phyloP scores from a whole-genome alignment of 1,140 invertebrate species.

The Monochamus saltuarius region DNA sequence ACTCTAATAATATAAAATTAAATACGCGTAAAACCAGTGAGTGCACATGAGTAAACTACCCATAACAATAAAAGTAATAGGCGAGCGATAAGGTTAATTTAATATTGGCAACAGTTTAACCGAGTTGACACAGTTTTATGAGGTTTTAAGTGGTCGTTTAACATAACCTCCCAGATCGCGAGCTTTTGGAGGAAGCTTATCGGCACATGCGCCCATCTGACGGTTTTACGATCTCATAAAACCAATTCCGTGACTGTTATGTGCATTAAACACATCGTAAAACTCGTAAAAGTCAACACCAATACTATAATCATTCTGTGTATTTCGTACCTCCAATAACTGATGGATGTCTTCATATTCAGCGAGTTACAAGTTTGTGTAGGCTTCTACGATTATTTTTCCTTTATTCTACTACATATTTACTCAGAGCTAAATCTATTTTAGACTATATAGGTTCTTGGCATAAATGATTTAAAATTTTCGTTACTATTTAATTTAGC shows the following conservation, averaged over 20 bases:
- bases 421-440: too few species aligned
- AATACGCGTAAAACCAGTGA: constrained; percentile 23
- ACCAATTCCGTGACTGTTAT: constrained; percentile 42
- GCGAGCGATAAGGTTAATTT: constrained; percentile 27
- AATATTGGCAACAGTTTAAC: constrained; percentile 27
- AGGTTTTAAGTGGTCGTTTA: constrained; percentile 29
- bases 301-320: constrained; percentile 42
- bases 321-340: constrained; percentile 25
- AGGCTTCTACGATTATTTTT: too few species aligned
- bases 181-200: constrained; percentile 25
- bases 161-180: constrained; percentile 17
- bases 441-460: too few species aligned
- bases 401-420: too few species aligned
- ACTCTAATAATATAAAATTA: constrained; percentile 25
- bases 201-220: constrained; percentile 32
- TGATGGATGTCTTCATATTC: constrained; percentile 25
- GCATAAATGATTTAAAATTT: too few species aligned
- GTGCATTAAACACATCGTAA: constrained; percentile 46
- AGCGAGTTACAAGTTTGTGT: too few species aligned
- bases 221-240: constrained; percentile 43
- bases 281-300: constrained; percentile 39
- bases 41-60: constrained; percentile 9
- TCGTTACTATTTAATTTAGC: too few species aligned
- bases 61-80: constrained; percentile 22
- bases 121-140: constrained; percentile 31